Base-by-base conservation (phyloP, 2,113 vertebrate genomes). In the Phoenicopterus ruber region DNA sequence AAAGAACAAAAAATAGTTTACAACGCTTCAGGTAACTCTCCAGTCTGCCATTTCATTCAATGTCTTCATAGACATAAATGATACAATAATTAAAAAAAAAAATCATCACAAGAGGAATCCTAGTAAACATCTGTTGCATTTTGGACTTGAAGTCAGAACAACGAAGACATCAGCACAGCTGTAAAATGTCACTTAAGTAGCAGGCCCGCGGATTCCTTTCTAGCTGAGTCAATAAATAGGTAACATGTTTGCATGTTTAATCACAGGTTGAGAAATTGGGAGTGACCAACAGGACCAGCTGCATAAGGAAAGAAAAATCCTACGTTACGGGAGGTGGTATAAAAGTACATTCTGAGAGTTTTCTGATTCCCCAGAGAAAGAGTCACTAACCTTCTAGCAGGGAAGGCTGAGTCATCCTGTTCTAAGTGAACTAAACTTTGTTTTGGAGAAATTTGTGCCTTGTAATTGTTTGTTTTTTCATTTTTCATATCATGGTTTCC, bases 161-260 rank as follows among this genome's bases (percentile, higher is more conserved):
- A 71, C 32, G 61, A 72, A 82, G 90, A 86, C 87, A 96, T 50
- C 28, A 95, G 32, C 46, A 84, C 86, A 98, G 96, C 95, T 96
- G 94, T 52, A 88, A 94, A 88, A 94, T 87, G 62, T 92, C 91
- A 91, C 65, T 87, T 84, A 44, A 16, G 34, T 44, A 83, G 88
- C 54, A 88, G 65, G 40, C 34, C 59, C 18, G 36, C 31, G 81
- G 90, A 96, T 96, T 96, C 92, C 71, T 88, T 86, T 94, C 85
- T 85, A 71, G 6, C 29, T 97, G 95, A 97, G 81, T 97, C 95
- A 91, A 80, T 94, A 80, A 97, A 91, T 52, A 96, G 80, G 73
- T 95, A 96, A 93, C n/a, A n/a, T 63, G n/a, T 86, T 82, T 85
- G 88, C 36, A 63, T 71, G 69, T 90, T 91, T 97, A 97, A 91